Evolutionary conservation across 2,888 invertebrate genomes (phyloP), one percentile per base, ranked within the genome.

Genomic region (Erannis defoliaria): DNA sequence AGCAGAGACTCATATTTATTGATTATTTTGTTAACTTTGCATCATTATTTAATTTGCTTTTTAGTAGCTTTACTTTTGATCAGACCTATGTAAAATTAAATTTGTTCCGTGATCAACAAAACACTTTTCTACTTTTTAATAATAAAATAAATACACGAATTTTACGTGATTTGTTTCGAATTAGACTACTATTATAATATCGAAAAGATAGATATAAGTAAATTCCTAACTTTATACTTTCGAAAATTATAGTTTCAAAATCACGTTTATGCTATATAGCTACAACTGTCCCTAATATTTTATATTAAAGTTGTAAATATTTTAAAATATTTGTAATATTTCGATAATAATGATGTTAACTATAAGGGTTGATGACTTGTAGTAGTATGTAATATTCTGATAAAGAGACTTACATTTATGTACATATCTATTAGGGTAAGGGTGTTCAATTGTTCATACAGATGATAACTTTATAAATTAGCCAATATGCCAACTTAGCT

Each of bases 391-490:
- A 82, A 85, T 84, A 83, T 85, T 86, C 85, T 85, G 81, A 87
- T 85, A 76, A 89, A 84, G 89, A 89, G 90, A 92, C 91, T 90
- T 89, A 84, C 85, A 88, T 85, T 85, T 88, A 79, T 92, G 93
- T 92, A 92, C 89, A 93, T 93, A 92, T 91, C 89, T 91, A 80
- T 80, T 92, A 92, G 92, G 82, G 64, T 92, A 90, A 90, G 90
- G 75, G 73, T 75, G 83, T 84, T 81, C 64, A 66, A n/a, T n/a
- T n/a, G n/a, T n/a, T 42, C 48, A 57, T 66, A 56, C 55, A 62
- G 65, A 8, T 29, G 8, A 38, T 31, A 42, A 14, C 19, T 4
- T 18, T 10, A 35, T 9, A 26, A 26, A 29, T 1, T 31, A 49
- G 40, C 21, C 14, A 45, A 37, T 33, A 29, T 37, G 40, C 18